phyloP scores from a whole-genome alignment of 1,140 invertebrate genomes.

The Sinella curviseta region DNA sequence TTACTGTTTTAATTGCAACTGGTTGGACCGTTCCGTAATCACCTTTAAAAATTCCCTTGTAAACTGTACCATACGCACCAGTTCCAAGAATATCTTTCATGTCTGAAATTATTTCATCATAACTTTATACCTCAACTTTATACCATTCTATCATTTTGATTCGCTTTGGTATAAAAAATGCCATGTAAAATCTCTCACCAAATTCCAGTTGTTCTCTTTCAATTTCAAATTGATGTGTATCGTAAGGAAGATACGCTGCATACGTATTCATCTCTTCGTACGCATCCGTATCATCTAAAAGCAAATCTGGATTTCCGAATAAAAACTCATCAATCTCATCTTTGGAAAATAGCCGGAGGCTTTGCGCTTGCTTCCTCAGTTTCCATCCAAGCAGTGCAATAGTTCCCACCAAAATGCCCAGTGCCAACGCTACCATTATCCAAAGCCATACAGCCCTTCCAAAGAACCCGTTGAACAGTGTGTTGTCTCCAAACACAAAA shows the following conservation, averaged over 20 bases:
- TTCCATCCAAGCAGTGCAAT: background rate
- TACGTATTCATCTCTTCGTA: slow-evolving; percentile 5
- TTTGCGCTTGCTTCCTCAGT: background rate
- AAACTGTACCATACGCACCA: slow-evolving; percentile 7
- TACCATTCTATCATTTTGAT: too few species aligned
- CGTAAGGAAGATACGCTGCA: slow-evolving; percentile 6
- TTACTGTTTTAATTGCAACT: slow-evolving; percentile 23
- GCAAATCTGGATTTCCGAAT: background rate
- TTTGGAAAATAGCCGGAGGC: background rate
- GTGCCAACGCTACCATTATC: too few species aligned
- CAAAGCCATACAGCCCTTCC: too few species aligned
- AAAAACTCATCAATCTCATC: background rate
- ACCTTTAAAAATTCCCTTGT: slow-evolving; percentile 5
- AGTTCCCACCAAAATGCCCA: too few species aligned
- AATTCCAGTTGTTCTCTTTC: background rate
- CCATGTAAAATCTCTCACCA: background rate
- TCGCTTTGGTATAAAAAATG: background rate
- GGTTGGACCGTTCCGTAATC: background rate
- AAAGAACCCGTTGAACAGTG: too few species aligned
- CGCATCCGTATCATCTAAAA: background rate
- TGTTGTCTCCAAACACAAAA: background rate
- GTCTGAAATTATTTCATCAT: background rate
- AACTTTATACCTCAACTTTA: too few species aligned
- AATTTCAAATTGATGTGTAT: background rate
- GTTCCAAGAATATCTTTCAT: background rate